Percentiles rank a stretch among this genome's conserved stretches.
These are phyloP conservation scores for Drosophila seclusa DNA, from an alignment of 2,888 invertebrate genomes.

Conservation along the genomic window DNA sequence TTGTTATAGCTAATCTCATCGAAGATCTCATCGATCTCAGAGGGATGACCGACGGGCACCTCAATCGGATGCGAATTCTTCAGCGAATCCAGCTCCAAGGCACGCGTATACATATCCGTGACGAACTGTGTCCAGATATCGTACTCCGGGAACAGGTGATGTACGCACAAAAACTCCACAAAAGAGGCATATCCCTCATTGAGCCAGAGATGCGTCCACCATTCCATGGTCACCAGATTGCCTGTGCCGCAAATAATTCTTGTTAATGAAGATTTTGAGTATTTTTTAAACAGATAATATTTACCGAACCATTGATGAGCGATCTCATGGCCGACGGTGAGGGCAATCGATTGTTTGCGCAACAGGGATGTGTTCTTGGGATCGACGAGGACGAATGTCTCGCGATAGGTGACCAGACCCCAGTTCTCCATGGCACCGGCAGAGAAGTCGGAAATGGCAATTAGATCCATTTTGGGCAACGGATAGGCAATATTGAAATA, in stretches of 20 bases:
- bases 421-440: conserved; percentile 99
- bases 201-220: conserved; percentile 98
- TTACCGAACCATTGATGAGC: conserved; percentile 99
- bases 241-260: conserved; percentile 45
- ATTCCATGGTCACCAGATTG: conserved; percentile 98
- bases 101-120: conserved; percentile 93
- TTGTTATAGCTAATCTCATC: conserved; percentile 99
- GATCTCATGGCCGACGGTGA: conserved; percentile 96
- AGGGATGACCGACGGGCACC: conserved; percentile 96
- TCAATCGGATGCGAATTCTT: conserved; percentile 98
- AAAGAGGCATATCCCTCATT: conserved; percentile 99
- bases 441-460: conserved; percentile 97
- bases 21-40: conserved; percentile 98
- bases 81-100: conserved; percentile 93
- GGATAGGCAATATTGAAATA: conserved; percentile 98
- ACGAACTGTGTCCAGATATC: conserved; percentile 99
- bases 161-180: conserved; percentile 97
- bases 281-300: background rate
- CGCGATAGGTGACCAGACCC: conserved; percentile 97
- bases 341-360: conserved; percentile 93
- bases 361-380: conserved; percentile 94
- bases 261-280: background rate
- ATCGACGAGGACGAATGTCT: conserved; percentile 95
- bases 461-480: conserved; percentile 97
- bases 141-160: conserved; percentile 96